Percentiles rank a stretch among this genome's conserved stretches.
These are phyloP conservation scores for Anguilla obscura DNA, from an alignment of 2,797 vertebrate species.

Conservation along the genomic window DNA sequence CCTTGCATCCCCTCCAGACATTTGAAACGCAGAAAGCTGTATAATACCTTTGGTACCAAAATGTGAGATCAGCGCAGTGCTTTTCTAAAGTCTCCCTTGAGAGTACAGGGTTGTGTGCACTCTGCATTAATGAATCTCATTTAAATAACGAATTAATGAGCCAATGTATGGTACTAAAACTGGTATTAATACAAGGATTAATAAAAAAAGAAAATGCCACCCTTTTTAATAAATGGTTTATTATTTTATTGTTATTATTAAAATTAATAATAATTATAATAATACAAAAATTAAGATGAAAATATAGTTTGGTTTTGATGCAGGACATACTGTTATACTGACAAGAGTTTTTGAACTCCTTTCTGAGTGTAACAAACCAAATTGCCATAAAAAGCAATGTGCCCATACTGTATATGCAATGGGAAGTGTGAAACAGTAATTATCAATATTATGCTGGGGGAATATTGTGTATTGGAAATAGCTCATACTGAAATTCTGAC, in stretches of 20 bases:
- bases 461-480: neutral
- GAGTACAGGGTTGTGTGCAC: conserved; percentile 16
- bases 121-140: conserved; percentile 30
- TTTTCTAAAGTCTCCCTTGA: conserved; percentile 17
- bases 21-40: conserved; percentile 12
- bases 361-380: neutral
- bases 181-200: conserved; percentile 23
- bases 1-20: conserved; percentile 10
- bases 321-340: neutral
- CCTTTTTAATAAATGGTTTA: neutral
- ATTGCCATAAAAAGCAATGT: neutral
- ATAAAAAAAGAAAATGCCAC: conserved; percentile 14
- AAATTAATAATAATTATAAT: neutral
- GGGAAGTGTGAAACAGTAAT: neutral
- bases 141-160: conserved; percentile 32
- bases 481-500: neutral
- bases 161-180: conserved; percentile 15
- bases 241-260: neutral
- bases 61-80: conserved; percentile 21
- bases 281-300: neutral
- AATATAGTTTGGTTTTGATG: neutral
- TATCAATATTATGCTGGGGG: neutral
- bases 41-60: conserved; percentile 24
- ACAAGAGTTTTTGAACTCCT: neutral
- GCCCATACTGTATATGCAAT: neutral